Percentiles rank a stretch among this genome's conserved stretches.
Evolutionary conservation across 2,113 vertebrate species (phyloP).

Genomic region (Cariama cristata): DNA sequence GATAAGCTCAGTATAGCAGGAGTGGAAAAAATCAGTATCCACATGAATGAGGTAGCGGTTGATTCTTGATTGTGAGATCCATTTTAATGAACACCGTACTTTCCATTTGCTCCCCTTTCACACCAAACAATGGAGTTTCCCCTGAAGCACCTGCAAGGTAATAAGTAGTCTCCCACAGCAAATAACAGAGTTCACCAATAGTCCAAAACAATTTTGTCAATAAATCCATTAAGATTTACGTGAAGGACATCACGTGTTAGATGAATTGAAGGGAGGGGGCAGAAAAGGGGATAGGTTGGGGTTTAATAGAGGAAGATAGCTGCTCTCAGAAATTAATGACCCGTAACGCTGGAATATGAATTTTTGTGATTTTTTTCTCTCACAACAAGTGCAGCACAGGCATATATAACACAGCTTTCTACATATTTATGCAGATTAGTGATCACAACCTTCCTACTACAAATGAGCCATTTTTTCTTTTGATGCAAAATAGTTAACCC

Average conservation of each 20-base stretch:
- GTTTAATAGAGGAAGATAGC: background rate
- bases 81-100: slow-evolving; percentile 9
- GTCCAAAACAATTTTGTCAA: background rate
- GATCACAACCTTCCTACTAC: background rate
- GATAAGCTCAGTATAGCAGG: slow-evolving; percentile 38
- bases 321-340: background rate
- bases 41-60: background rate
- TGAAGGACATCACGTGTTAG: background rate
- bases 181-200: background rate
- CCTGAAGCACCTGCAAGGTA: background rate
- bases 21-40: slow-evolving; percentile 18
- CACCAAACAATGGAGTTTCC: slow-evolving; percentile 5
- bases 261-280: background rate
- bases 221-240: background rate
- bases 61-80: background rate
- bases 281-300: background rate
- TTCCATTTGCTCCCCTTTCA: background rate
- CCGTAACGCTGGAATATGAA: background rate
- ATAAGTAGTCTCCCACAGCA: background rate
- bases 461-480: background rate
- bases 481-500: background rate
- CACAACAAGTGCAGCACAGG: background rate
- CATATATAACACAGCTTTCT: background rate
- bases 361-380: background rate
- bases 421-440: background rate